A percentile compares a stretch with the other conserved stretches of the same genome.
Conservation (phyloP, 2,888 invertebrate species). For the Ypsolopha sequella region DNA sequence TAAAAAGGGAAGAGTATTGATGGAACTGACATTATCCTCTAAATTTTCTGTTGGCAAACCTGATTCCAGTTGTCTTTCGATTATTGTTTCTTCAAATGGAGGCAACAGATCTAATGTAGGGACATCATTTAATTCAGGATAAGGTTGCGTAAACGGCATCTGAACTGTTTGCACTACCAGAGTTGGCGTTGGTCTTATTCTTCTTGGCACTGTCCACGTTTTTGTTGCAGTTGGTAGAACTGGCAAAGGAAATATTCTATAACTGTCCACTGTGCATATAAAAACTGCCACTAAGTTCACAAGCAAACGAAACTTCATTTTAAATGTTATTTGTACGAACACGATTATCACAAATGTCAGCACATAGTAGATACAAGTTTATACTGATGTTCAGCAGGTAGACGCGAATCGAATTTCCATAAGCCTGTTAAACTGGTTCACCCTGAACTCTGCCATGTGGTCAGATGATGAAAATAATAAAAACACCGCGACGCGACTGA, state of each 20-base stretch:
- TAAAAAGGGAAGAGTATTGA: no score
- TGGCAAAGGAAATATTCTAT: slow-evolving; percentile 28
- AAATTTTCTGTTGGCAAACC: no score
- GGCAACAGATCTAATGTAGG: background rate
- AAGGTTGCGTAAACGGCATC: background rate
- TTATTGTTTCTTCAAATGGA: background rate
- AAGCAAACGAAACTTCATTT: slow-evolving; percentile 1
- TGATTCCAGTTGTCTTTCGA: no score
- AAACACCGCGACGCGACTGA: no score
- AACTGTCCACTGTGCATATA: slow-evolving; percentile 15
- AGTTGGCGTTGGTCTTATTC: background rate
- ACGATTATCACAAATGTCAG: no score
- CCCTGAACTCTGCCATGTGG: slow-evolving; percentile 22
- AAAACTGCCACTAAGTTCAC: background rate
- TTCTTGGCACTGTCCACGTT: background rate
- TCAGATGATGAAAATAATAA: no score
- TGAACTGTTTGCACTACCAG: background rate
- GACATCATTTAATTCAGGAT: background rate
- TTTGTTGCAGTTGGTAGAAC: slow-evolving; percentile 12
- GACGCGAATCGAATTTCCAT: slow-evolving; percentile 24
- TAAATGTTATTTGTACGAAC: background rate
- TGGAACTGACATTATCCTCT: no score
- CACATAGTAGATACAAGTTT: no score
- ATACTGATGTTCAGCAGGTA: background rate
- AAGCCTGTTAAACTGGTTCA: slow-evolving; percentile 30